Percentiles rank a stretch among this genome's conserved stretches.
These are phyloP conservation scores for Cristatella mucedo DNA, from an alignment of 2,888 invertebrate genomes.

Conservation along the genomic window DNA sequence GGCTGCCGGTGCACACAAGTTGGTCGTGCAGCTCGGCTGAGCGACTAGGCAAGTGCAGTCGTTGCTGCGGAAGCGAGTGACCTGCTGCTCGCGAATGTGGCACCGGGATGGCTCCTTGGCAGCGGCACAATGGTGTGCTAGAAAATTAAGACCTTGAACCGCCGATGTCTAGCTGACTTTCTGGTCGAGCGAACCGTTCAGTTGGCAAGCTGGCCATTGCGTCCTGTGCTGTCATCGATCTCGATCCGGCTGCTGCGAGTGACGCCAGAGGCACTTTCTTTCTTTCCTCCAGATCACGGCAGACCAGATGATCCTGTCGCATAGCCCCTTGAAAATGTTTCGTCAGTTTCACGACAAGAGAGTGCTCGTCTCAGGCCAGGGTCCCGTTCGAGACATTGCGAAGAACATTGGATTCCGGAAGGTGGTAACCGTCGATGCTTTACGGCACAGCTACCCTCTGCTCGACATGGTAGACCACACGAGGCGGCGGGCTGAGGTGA, in stretches of 20 bases:
- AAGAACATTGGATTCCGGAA: conserved; percentile 46
- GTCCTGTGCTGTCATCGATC: neutral
- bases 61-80: too few species aligned
- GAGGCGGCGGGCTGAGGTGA: conserved; percentile 30
- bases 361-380: conserved; percentile 48
- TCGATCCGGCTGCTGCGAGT: neutral
- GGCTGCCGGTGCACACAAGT: too few species aligned
- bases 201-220: too few species aligned
- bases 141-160: too few species aligned
- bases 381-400: conserved; percentile 44
- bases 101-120: too few species aligned
- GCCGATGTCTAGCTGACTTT: too few species aligned
- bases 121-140: too few species aligned
- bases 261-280: neutral
- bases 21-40: too few species aligned
- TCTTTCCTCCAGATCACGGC: conserved; percentile 38
- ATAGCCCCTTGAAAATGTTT: conserved; percentile 49
- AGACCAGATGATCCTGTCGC: conserved; percentile 51
- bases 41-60: too few species aligned
- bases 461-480: conserved; percentile 47
- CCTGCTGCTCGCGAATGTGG: too few species aligned
- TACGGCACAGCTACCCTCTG: conserved; percentile 45
- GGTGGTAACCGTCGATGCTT: conserved; percentile 45
- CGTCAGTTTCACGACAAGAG: conserved; percentile 47
- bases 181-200: too few species aligned